Percentiles rank a stretch among this genome's conserved stretches.
These are phyloP conservation scores for Homarus americanus DNA, from an alignment of 1,140 invertebrate species.

Conservation along the genomic window DNA sequence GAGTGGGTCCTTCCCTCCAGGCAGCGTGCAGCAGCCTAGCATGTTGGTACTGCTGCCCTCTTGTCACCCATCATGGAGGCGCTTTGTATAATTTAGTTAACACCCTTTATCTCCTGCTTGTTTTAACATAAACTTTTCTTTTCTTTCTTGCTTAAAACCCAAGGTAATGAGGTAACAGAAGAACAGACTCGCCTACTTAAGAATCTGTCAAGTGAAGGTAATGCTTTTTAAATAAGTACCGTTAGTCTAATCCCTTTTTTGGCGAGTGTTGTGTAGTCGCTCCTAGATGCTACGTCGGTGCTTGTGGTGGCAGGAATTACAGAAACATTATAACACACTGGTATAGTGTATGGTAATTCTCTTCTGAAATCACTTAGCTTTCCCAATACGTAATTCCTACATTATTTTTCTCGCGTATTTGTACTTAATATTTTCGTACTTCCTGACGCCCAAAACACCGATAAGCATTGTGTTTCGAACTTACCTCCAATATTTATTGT, in stretches of 20 bases:
- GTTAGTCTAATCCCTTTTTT: constrained; percentile 12
- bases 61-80: not conserved
- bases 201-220: constrained; percentile 75
- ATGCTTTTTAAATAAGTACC: constrained; percentile 34
- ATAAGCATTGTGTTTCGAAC: too few relatives aligned
- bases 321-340: too few relatives aligned
- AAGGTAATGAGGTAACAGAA: constrained; percentile 71
- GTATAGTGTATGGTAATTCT: too few relatives aligned
- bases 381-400: too few relatives aligned
- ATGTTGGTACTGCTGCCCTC: not conserved
- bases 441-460: too few relatives aligned
- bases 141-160: constrained; percentile 55
- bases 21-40: not conserved
- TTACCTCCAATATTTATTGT: too few relatives aligned
- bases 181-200: constrained; percentile 74
- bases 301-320: not conserved
- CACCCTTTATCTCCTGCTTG: not conserved
- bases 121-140: too few relatives aligned
- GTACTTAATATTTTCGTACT: too few relatives aligned
- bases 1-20: too few relatives aligned
- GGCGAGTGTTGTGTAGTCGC: not conserved
- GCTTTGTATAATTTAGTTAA: not conserved
- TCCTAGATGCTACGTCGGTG: not conserved
- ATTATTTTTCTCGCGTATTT: too few relatives aligned
- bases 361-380: too few relatives aligned